Base-by-base conservation (phyloP, 2,113 vertebrate species). In the Bostrychus sinensis region DNA sequence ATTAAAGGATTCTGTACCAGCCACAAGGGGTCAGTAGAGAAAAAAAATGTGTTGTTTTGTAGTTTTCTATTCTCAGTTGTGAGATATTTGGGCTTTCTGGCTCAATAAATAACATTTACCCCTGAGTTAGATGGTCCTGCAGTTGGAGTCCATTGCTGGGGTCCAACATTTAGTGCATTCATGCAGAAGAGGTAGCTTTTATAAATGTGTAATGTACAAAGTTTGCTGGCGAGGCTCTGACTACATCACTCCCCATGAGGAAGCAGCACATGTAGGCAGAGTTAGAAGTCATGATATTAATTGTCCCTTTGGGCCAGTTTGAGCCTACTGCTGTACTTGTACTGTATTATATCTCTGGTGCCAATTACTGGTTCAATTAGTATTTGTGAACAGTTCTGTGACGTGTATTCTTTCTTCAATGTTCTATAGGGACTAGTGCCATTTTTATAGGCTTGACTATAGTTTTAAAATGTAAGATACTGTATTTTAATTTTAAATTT, bases 141-240 rank as follows among this genome's bases (percentile, higher is more conserved):
- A 13, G 32, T 4, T 12, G 7, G 22, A 25, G 45, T 23, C 25
- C 14, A 25, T 48, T 3, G 12, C 20, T 14, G 12, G 11, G 2
- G 45, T 6, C 14, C 25, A 48, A 20, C 17, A 16, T 7, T 48
- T 13, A 28, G 23, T 8, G 12, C 46, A 14, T 1, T 34, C 51
- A 54, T 5, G 7, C 19, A 9, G 51, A 30, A 19, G 9, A 17
- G 28, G 32, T 34, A 5, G n/a, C 28, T 55, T 51, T 34, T 55
- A 55, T 55, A 55, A 55, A 55, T 55, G 51, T 55, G 30, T 55
- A 55, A 55, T 55, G 17, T 13, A 54, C 17, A 55, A 34, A 55
- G 51, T 55, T 32, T 12, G n/a, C 14, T 28, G 25, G 6, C 25
- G 26, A 23, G 4, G 28, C 17, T 20, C 11, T 55, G 26, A 36